Evolutionary conservation across 2,113 vertebrate species (phyloP).

Genomic region (Tachuris rubrigastra): DNA sequence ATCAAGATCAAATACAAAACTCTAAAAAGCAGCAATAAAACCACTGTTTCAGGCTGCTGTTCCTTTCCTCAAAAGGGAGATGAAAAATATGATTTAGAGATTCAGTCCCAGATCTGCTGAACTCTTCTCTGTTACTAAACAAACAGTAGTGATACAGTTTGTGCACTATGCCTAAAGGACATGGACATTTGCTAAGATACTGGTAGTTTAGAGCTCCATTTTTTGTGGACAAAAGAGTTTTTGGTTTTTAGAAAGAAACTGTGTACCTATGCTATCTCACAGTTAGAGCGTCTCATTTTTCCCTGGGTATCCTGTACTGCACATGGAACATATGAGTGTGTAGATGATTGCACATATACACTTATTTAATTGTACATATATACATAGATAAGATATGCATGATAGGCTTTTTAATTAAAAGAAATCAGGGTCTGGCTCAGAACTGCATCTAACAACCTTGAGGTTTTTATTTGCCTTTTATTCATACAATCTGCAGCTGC

Average conservation of each 20-base stretch:
- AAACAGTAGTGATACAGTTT: not conserved
- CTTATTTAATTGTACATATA: fast-evolving
- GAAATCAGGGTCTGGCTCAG: not conserved
- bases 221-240: not conserved
- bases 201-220: not conserved
- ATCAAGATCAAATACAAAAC: not conserved
- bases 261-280: not conserved
- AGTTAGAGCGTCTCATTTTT: not conserved
- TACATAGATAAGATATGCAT: not conserved
- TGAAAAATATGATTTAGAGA: not conserved
- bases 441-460: not conserved
- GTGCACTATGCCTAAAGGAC: not conserved
- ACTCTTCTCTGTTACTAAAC: not conserved
- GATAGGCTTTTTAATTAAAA: not conserved
- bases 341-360: not conserved
- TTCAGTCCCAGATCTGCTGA: not conserved
- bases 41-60: not conserved
- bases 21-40: not conserved
- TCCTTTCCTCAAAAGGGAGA: not conserved
- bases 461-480: not conserved
- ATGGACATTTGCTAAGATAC: not conserved
- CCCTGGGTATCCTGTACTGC: not conserved
- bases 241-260: not conserved
- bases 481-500: not conserved
- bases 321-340: not conserved